phyloP scores from a whole-genome alignment of 2,888 invertebrate genomes.

The Oscheius sp. region DNA sequence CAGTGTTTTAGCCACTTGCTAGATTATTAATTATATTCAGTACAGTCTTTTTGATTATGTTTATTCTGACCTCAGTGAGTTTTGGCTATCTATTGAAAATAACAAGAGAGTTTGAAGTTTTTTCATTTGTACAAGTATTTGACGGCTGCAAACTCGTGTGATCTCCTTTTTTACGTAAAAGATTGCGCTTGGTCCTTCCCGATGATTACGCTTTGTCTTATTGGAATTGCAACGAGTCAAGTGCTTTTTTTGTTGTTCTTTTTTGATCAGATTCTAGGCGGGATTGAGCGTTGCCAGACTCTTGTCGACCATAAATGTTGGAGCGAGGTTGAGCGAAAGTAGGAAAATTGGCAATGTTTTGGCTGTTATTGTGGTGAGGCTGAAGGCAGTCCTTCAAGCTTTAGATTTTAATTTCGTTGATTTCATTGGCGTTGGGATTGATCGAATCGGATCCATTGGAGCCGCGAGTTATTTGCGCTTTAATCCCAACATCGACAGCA shows the following conservation, averaged over 20 bases:
- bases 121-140: slow-evolving; percentile 8
- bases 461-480: background rate
- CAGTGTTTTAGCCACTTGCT: slow-evolving; percentile 3
- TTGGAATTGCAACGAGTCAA: slow-evolving; percentile 20
- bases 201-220: slow-evolving; percentile 6
- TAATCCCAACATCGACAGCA: slow-evolving; percentile 18
- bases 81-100: background rate
- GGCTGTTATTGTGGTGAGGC: background rate
- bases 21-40: slow-evolving; percentile 8
- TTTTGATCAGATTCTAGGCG: background rate
- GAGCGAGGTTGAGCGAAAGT: background rate
- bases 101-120: background rate
- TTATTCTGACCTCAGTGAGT: slow-evolving; percentile 4
- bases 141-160: background rate
- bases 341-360: background rate
- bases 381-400: too few relatives aligned
- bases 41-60: background rate
- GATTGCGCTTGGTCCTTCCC: slow-evolving; percentile 15
- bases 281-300: slow-evolving; percentile 8
- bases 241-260: background rate
- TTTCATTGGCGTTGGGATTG: slow-evolving; percentile 13
- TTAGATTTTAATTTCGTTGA: background rate
- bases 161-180: slow-evolving; percentile 6
- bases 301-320: slow-evolving; percentile 4
- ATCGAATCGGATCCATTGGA: background rate